Evolutionary conservation across 2,113 vertebrate genomes (phyloP).

Genomic region (Monarcha castaneiventris): DNA sequence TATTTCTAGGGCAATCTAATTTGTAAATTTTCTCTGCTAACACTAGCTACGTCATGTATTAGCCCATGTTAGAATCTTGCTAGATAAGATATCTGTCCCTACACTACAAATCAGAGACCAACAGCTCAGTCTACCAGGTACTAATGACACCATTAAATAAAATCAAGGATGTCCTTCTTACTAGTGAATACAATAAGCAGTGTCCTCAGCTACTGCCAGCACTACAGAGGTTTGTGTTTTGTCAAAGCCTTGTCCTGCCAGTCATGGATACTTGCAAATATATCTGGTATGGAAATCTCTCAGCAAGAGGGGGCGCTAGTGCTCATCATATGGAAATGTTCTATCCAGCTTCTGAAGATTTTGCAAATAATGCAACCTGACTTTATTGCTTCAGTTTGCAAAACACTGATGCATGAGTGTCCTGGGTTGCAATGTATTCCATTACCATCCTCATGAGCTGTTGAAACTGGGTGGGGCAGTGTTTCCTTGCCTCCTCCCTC

Average conservation of each 20-base stretch:
- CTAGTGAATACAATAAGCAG: background rate
- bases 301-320: conserved; percentile 34
- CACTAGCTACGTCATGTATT: background rate
- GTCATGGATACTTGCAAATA: background rate
- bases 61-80: background rate
- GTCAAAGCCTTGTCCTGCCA: background rate
- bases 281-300: background rate
- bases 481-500: too few relatives aligned
- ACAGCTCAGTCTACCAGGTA: background rate
- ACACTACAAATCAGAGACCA: background rate
- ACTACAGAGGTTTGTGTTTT: background rate
- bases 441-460: too few relatives aligned
- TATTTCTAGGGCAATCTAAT: background rate
- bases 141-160: background rate
- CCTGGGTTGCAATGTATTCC: too few relatives aligned
- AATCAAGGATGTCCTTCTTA: background rate
- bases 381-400: background rate
- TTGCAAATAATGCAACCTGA: background rate
- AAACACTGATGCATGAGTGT: background rate
- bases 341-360: background rate
- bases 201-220: background rate
- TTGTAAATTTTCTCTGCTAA: background rate
- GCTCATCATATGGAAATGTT: background rate
- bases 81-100: background rate
- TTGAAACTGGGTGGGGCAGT: too few relatives aligned